phyloP scores from a whole-genome alignment of 2,113 vertebrate species.

The Percina caprodes region DNA sequence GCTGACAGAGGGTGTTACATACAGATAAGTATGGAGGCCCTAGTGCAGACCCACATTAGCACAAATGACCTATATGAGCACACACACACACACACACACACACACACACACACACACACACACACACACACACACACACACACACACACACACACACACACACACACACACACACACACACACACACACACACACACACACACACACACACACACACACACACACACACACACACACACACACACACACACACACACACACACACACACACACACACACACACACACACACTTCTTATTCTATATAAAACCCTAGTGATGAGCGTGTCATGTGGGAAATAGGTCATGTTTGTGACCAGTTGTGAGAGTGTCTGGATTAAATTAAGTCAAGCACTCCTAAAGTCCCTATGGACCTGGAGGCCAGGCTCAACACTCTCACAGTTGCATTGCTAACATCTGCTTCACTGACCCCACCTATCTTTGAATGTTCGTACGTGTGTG shows the following conservation, averaged over 20 bases:
- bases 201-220: background rate
- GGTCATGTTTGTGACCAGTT: conserved; percentile 47
- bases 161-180: background rate
- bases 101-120: background rate
- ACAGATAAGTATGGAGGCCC: conserved; percentile 47
- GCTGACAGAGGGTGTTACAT: conserved; percentile 37
- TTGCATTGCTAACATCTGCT: conserved; percentile 63
- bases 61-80: conserved; percentile 26
- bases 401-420: conserved; percentile 40
- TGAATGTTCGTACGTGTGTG: conserved; percentile 8
- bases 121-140: background rate
- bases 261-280: background rate
- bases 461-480: conserved; percentile 53
- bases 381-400: conserved; percentile 43
- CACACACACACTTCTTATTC: background rate
- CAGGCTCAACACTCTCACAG: conserved; percentile 31
- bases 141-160: too few species aligned
- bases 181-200: background rate
- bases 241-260: conserved; percentile 1
- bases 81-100: background rate
- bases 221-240: background rate
- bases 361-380: conserved; percentile 60
- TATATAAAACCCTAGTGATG: conserved; percentile 3
- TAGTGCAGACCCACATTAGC: conserved; percentile 29
- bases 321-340: conserved; percentile 48